phyloP scores from a whole-genome alignment of 2,113 vertebrate species.

The Megaleporinus macrocephalus region DNA sequence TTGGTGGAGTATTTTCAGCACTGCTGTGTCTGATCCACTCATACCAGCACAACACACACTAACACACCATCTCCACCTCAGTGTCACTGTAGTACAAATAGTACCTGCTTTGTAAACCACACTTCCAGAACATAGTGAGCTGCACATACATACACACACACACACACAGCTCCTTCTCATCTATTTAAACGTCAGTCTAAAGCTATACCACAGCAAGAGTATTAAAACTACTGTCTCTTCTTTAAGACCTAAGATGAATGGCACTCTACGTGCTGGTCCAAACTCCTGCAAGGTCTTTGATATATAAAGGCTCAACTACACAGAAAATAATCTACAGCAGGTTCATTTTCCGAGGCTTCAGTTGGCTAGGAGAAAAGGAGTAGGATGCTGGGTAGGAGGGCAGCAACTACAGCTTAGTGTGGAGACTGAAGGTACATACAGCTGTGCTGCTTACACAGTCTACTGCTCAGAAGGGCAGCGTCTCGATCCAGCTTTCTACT shows the following conservation, averaged over 20 bases:
- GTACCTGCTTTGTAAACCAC: neutral
- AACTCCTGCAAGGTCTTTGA: slow-evolving; percentile 19
- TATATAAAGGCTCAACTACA: slow-evolving; percentile 25
- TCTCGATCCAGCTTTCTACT: too few relatives aligned
- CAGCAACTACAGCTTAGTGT: slow-evolving; percentile 6
- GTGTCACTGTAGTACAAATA: neutral
- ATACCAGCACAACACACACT: too few relatives aligned
- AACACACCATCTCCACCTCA: too few relatives aligned
- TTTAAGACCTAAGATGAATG: slow-evolving; percentile 7
- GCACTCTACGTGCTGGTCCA: slow-evolving; percentile 11
- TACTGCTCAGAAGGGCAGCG: too few relatives aligned
- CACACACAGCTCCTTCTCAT: neutral
- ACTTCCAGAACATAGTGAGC: neutral
- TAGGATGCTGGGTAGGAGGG: neutral
- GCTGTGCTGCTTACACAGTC: neutral
- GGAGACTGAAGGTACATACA: neutral
- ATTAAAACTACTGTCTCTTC: slow-evolving; percentile 31
- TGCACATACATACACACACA: neutral
- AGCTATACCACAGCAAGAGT: slow-evolving; percentile 10
- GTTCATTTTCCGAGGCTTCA: slow-evolving; percentile 12
- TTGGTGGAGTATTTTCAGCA: too few relatives aligned
- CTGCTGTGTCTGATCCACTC: too few relatives aligned
- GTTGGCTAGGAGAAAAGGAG: neutral
- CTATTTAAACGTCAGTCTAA: slow-evolving; percentile 39
- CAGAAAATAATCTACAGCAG: slow-evolving; percentile 31